Conservation (phyloP, 2,888 invertebrate genomes). For the Pristionchus arcanus region DNA sequence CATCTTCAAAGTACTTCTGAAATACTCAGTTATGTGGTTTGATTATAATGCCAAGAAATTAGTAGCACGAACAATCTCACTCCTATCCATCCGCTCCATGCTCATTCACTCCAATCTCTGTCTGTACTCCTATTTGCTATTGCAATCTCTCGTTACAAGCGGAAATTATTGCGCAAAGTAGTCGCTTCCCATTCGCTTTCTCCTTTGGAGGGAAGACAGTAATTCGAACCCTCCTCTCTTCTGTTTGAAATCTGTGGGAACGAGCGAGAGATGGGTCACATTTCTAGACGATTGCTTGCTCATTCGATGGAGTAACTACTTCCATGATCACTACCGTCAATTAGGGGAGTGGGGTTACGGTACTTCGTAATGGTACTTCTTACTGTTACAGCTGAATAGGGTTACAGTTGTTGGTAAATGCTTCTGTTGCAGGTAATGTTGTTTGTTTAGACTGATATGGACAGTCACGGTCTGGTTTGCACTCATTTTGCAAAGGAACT, state of each 20-base stretch:
- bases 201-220: background rate
- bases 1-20: background rate
- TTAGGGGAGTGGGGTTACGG: background rate
- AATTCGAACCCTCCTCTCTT: constrained; percentile 22
- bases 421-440: no score
- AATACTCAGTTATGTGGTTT: no score
- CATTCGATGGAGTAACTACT: background rate
- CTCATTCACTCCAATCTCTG: background rate
- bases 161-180: constrained; percentile 46
- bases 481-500: no score
- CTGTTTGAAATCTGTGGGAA: constrained; percentile 50
- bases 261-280: constrained; percentile 32
- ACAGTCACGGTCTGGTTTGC: no score
- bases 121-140: background rate
- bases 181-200: constrained; percentile 30
- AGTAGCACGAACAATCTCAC: background rate
- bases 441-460: no score
- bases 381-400: no score
- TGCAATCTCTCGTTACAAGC: constrained; percentile 35
- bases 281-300: constrained; percentile 42
- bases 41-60: no score
- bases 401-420: no score
- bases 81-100: no score
- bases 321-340: background rate
- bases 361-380: background rate